Evolutionary conservation across 1,140 invertebrate species (phyloP).

Genomic region (Hylaeus anthracinus): DNA sequence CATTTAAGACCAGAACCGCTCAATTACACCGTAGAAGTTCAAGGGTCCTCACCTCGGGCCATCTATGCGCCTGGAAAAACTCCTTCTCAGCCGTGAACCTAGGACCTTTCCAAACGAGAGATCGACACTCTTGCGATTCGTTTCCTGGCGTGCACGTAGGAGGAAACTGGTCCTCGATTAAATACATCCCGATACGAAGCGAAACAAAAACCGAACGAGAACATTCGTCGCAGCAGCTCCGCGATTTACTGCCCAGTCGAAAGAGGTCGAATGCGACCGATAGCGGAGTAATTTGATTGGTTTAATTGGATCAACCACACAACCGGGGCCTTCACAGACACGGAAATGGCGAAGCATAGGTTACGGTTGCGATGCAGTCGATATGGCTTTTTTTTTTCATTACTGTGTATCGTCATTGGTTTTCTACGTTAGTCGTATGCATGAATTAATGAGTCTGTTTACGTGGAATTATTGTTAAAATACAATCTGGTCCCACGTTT

Average conservation of each 20-base stretch:
- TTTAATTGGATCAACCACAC: slow-evolving; percentile 46
- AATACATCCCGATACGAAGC: neutral
- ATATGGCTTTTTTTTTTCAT: slow-evolving; percentile 1
- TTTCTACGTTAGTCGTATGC: no score
- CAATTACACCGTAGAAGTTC: neutral
- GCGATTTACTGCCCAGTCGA: slow-evolving; percentile 31
- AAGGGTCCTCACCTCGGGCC: slow-evolving; percentile 10
- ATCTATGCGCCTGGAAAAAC: neutral
- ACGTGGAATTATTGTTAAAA: no score
- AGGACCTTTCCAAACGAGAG: neutral
- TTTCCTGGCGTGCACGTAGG: neutral
- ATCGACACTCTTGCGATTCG: neutral
- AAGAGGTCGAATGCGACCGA: slow-evolving; percentile 11
- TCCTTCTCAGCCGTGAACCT: neutral
- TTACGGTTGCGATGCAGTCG: neutral
- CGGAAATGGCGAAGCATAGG: neutral
- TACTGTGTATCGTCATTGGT: no score
- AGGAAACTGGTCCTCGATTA: neutral
- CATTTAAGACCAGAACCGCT: neutral
- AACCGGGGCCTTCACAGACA: slow-evolving; percentile 6
- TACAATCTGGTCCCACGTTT: no score
- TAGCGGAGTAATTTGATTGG: slow-evolving; percentile 46
- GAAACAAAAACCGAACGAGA: slow-evolving; percentile 1
- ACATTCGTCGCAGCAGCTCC: slow-evolving; percentile 11
- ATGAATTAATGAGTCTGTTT: no score